phyloP scores from a whole-genome alignment of 2,888 invertebrate species.

The Lamproptera curius region DNA sequence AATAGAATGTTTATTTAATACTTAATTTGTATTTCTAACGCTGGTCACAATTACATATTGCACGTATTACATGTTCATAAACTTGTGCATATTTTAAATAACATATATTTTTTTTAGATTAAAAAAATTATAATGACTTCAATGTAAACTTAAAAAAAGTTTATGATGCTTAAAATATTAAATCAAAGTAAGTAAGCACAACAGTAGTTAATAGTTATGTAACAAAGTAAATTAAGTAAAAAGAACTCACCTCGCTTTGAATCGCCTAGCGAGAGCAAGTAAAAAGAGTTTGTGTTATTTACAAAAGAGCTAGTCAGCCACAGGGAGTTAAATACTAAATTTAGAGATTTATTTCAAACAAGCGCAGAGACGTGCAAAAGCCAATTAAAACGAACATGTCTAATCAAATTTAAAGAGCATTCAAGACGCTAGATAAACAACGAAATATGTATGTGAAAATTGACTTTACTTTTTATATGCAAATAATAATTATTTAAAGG shows the following conservation, averaged over 20 bases:
- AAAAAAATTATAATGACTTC: too few relatives aligned
- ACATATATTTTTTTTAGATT: too few relatives aligned
- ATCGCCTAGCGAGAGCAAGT: conserved; percentile 67
- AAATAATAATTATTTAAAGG: background rate
- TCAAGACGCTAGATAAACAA: background rate
- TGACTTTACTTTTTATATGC: background rate
- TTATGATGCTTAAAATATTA: too few relatives aligned
- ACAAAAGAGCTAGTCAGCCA: conserved; percentile 59
- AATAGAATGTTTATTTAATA: too few relatives aligned
- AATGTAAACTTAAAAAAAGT: too few relatives aligned
- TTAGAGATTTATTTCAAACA: conserved; percentile 17
- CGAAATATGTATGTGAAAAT: background rate
- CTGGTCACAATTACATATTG: too few relatives aligned
- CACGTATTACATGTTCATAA: too few relatives aligned
- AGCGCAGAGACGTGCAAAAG: conserved; percentile 20
- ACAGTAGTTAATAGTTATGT: background rate
- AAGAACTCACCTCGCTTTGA: conserved; percentile 67
- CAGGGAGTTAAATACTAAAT: conserved; percentile 30
- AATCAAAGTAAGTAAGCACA: too few relatives aligned
- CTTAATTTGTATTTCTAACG: too few relatives aligned
- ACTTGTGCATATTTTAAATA: too few relatives aligned
- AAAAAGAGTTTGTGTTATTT: conserved; percentile 69
- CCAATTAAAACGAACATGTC: conserved; percentile 5
- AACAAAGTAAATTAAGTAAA: conserved; percentile 26
- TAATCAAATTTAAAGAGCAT: background rate